These are phyloP conservation scores for Sarcophaga carnaria DNA, from an alignment of 2,888 invertebrate species.

Conservation along the genomic window DNA sequence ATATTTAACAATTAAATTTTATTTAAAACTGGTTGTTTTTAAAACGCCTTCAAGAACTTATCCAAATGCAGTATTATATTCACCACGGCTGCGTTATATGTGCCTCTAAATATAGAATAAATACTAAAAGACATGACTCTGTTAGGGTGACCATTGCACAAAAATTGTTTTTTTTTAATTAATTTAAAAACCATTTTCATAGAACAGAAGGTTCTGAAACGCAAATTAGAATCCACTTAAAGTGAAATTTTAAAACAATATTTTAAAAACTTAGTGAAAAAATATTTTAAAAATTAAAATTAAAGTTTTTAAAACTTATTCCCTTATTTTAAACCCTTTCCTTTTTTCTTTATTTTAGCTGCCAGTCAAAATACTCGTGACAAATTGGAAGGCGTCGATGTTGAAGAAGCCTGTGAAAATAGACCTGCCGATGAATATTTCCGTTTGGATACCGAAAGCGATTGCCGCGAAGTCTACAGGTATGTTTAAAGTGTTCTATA, in stretches of 20 bases:
- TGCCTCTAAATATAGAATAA: too few relatives aligned
- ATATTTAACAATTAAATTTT: too few relatives aligned
- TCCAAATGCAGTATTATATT: background rate
- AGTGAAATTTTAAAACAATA: background rate
- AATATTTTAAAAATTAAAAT: too few relatives aligned
- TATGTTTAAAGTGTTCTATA: conserved; percentile 78
- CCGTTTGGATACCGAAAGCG: conserved; percentile 90
- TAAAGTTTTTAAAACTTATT: too few relatives aligned
- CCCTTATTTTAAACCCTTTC: background rate
- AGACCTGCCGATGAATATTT: conserved; percentile 96
- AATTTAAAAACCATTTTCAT: too few relatives aligned
- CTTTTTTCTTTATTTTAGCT: conserved; percentile 70
- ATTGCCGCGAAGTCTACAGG: conserved; percentile 97
- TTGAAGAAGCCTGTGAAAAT: conserved; percentile 93
- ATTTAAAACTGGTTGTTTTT: too few relatives aligned
- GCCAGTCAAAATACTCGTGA: conserved; percentile 86
- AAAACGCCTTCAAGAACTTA: too few relatives aligned
- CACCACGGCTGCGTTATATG: background rate
- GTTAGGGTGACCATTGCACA: too few relatives aligned
- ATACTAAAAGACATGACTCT: too few relatives aligned
- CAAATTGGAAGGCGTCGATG: conserved; percentile 84
- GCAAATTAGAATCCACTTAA: background rate
- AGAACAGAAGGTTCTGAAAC: background rate
- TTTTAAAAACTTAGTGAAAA: background rate
- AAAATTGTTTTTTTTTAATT: too few relatives aligned